Base-by-base conservation (phyloP, 2,797 vertebrate species). In the Sebastes kiyomatsui region DNA sequence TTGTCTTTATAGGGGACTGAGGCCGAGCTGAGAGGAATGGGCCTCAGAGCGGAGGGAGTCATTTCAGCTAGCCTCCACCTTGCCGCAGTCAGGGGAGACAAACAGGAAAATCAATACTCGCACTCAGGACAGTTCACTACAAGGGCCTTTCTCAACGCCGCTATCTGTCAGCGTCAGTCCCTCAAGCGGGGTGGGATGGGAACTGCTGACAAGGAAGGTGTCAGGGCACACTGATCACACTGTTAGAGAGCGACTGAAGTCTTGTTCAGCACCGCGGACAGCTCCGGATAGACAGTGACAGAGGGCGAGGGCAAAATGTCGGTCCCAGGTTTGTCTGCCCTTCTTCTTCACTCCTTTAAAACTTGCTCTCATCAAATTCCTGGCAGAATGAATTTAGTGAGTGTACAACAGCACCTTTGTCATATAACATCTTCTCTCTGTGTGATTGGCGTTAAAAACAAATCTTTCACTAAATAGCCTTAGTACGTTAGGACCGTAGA, bases 71-170 rank as follows among this genome's bases (percentile, higher is more conserved):
- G 82, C 87, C 76, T 80, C 85, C 84, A 84, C 87, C 82, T 88
- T 85, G 83, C 87, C 77, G 79, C 90, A 93, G 91, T 92, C 91
- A 83, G 84, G 85, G 87, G 91, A 94, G 92, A 92, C 91, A 90
- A 92, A 92, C 86, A 85, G 79, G 70, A 94, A 94, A 95, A 96
- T 96, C 93, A 91, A 96, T 96, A 94, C 83, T 86, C 91, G 83
- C 83, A 88, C 92, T 93, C 89, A 90, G 91, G 92, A 93, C 93
- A 93, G 91, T 92, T 94, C 91, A 92, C 92, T 92, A 92, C 87
- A 91, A 84, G 80, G 89, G 85, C 87, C 93, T 93, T 88, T 87
- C 91, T 91, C 86, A 90, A 90, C 85, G 77, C 84, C 70, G 64
- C 90, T 88, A 92, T 92, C 93, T 93, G 93, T 95, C 94, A 94